A percentile compares a stretch with the other conserved stretches of the same genome.
phyloP scores from a whole-genome alignment of 2,888 invertebrate genomes.

The Drosophila cognata region DNA sequence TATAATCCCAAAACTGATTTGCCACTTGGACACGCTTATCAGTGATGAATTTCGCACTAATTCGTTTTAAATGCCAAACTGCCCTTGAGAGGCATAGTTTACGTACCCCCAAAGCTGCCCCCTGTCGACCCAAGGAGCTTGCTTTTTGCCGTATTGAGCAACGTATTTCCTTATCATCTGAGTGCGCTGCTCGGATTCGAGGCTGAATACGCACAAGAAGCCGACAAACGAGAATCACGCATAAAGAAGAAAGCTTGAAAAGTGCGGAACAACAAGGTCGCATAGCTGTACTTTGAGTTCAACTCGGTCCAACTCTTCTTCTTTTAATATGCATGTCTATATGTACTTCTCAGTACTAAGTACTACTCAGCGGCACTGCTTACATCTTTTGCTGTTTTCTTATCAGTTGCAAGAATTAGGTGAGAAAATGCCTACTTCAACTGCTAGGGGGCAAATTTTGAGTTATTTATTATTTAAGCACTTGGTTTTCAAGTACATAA shows the following conservation, averaged over 20 bases:
- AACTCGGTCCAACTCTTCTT: not conserved
- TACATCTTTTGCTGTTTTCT: not conserved
- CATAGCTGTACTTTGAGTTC: not conserved
- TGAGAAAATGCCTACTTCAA: not conserved
- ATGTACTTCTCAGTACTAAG: not conserved
- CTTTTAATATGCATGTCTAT: too few species aligned
- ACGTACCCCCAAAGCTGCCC: not conserved
- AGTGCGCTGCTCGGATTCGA: not conserved
- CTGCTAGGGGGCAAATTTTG: not conserved
- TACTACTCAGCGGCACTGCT: not conserved
- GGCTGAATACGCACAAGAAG: not conserved
- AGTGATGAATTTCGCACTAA: conserved; percentile 41
- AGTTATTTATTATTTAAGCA: not conserved
- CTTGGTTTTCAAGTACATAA: not conserved
- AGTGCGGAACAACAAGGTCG: not conserved
- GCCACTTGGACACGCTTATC: conserved; percentile 44
- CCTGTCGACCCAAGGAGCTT: conserved; percentile 1
- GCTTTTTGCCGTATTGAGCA: conserved; percentile 1
- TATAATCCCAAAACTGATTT: conserved; percentile 24
- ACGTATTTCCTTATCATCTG: conserved; percentile 12
- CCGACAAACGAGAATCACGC: not conserved
- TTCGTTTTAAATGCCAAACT: conserved; percentile 57
- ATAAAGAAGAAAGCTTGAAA: not conserved
- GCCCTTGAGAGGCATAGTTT: conserved; percentile 36
- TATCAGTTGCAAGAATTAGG: not conserved